Base-by-base conservation (phyloP, 2,797 vertebrate genomes). In the Myotis pilosus region DNA sequence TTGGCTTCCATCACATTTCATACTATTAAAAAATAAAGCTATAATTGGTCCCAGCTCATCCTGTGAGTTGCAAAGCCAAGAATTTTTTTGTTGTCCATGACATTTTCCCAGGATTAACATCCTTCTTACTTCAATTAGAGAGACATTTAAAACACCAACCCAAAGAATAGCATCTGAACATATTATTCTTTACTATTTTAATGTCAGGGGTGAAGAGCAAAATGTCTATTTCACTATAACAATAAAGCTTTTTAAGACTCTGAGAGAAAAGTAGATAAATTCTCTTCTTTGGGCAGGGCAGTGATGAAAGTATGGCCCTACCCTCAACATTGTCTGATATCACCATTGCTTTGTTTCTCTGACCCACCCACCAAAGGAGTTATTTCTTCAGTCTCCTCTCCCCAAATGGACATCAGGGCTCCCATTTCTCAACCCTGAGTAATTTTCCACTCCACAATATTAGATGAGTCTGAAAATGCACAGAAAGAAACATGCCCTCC, bases 71-170 rank as follows among this genome's bases (percentile, higher is more conserved):
- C 71, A 93, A 93, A 87, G 51, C 49, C 53, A 85, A 95, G 51
- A 92, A 83, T 36, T 5, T 57, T 57, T 75, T 82, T 76, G 12
- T 53, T 89, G 60, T n/a, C 71, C 33, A 9, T 78, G 51, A 80
- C n/a, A 84, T 91, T 91, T 92, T 66, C n/a, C 68, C n/a, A 64
- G 49, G 41, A 57, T 88, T 75, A 97, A 91, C 89, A 85, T 44
- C 72, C 44, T 85, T 93, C 83, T 91, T 60, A 38, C 36, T 89
- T 92, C 91, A 92, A 41, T 91, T 93, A 94, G 60, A 93, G 22
- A 96, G 75, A 51, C 23, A 82, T 85, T 94, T 91, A 80, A 89
- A 91, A 89, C 51, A 90, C 94, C 64, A 87, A n/a, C 33, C 19
- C 33, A 53, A 78, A 81, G 19, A 92, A 87, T 94, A 89, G 66